A percentile compares a stretch with the other conserved stretches of the same genome.
phyloP scores from a whole-genome alignment of 2,797 vertebrate genomes.

The Eutrigla gurnardus region DNA sequence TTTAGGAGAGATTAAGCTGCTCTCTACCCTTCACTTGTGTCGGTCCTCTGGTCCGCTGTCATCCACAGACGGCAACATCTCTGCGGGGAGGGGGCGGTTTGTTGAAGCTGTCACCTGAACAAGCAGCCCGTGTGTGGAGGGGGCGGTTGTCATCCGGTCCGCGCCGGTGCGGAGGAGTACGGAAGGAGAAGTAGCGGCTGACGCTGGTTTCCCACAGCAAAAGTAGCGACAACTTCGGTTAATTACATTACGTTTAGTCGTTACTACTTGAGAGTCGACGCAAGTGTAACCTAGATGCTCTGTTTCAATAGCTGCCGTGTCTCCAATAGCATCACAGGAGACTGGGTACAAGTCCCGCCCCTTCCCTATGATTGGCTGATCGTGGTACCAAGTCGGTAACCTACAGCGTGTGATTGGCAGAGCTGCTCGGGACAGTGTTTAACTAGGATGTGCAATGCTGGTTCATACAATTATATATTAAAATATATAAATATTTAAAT shows the following conservation, averaged over 20 bases:
- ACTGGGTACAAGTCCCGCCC: constrained; percentile 36
- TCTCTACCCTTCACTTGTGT: constrained; percentile 29
- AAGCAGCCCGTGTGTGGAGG: constrained; percentile 39
- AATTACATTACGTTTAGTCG: background rate
- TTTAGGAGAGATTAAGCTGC: background rate
- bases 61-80: constrained; percentile 70
- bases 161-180: constrained; percentile 1
- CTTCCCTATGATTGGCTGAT: constrained; percentile 49
- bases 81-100: constrained; percentile 44
- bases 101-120: constrained; percentile 71
- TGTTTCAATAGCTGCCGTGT: background rate
- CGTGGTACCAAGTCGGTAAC: background rate
- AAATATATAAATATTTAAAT: no score
- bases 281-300: background rate
- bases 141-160: constrained; percentile 45
- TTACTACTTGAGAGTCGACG: background rate
- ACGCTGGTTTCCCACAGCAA: background rate
- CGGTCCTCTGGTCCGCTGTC: constrained; percentile 60
- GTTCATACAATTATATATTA: no score
- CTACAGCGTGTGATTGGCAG: constrained; percentile 48
- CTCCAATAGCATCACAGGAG: background rate
- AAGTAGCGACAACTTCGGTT: background rate
- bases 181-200: background rate
- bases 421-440: constrained; percentile 14
- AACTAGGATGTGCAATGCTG: constrained; percentile 1